Evolutionary conservation across 1,140 invertebrate genomes (phyloP).

Genomic region (Drosophila watanabei): DNA sequence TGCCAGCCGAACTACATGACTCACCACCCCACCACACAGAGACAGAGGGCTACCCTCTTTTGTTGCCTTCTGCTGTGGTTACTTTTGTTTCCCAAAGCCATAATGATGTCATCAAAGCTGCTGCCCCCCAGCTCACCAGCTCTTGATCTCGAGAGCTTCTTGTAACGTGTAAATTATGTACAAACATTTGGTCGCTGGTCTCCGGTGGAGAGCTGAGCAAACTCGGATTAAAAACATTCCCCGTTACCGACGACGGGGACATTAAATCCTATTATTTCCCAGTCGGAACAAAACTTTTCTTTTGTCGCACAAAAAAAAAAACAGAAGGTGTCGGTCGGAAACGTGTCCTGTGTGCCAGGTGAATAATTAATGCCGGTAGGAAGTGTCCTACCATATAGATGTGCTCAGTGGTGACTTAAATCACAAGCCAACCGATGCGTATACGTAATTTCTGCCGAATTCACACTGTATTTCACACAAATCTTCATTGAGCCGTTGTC

Average conservation of each 20-base stretch:
- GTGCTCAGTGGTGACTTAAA: slow-evolving; percentile 29
- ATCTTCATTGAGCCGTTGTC: background rate
- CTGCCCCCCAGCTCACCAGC: slow-evolving; percentile 10
- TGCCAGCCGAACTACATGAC: slow-evolving; percentile 49
- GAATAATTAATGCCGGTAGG: slow-evolving; percentile 63
- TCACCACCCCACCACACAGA: slow-evolving; percentile 36
- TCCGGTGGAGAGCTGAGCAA: slow-evolving; percentile 48
- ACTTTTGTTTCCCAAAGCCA: slow-evolving; percentile 79
- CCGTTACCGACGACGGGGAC: slow-evolving; percentile 26
- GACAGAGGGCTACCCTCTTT: slow-evolving; percentile 5
- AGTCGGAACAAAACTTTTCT: slow-evolving; percentile 44
- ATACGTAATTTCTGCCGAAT: slow-evolving; percentile 20
- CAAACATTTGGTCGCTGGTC: slow-evolving; percentile 62
- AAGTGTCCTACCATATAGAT: slow-evolving; percentile 9
- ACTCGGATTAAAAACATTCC: slow-evolving; percentile 67
- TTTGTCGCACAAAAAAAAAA: slow-evolving; percentile 36
- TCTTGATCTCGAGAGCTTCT: slow-evolving; percentile 51
- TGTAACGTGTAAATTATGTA: slow-evolving; percentile 77
- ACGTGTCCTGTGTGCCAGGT: slow-evolving; percentile 55
- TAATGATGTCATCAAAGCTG: slow-evolving; percentile 78
- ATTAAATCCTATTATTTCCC: slow-evolving; percentile 79
- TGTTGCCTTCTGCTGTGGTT: slow-evolving; percentile 54
- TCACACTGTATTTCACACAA: slow-evolving; percentile 9
- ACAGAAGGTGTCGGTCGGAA: slow-evolving; percentile 42
- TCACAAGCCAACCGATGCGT: slow-evolving; percentile 15